phyloP scores from a whole-genome alignment of 2,888 invertebrate genomes.

The Apamea sordens region DNA sequence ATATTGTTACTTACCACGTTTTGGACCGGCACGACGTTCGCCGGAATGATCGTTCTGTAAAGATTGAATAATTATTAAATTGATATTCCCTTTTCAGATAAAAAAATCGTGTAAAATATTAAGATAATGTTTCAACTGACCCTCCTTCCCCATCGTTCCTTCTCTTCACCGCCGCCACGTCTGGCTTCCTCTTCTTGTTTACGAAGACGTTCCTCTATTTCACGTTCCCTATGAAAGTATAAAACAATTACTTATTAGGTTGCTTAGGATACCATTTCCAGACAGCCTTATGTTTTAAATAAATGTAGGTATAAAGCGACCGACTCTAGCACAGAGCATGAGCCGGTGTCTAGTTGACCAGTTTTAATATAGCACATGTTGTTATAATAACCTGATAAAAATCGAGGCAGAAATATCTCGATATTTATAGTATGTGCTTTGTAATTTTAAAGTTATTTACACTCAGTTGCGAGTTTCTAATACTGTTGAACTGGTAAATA shows the following conservation, averaged over 20 bases:
- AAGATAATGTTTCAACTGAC: conserved; percentile 66
- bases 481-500: background rate
- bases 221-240: conserved; percentile 91
- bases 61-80: conserved; percentile 24
- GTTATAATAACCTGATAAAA: conserved; percentile 50
- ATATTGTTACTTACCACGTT: conserved; percentile 81
- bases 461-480: background rate
- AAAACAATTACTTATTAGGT: conserved; percentile 22
- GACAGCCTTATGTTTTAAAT: background rate
- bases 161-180: conserved; percentile 80
- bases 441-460: background rate
- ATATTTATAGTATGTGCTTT: conserved; percentile 77
- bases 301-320: conserved; percentile 79
- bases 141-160: conserved; percentile 86
- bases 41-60: conserved; percentile 86
- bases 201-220: conserved; percentile 96
- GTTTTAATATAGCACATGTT: conserved; percentile 58
- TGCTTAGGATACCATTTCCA: background rate
- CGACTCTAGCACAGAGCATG: conserved; percentile 62
- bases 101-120: background rate
- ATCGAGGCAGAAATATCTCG: conserved; percentile 68
- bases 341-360: conserved; percentile 69
- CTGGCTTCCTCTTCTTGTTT: conserved; percentile 90
- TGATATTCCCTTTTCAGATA: background rate
- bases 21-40: conserved; percentile 83